phyloP scores from a whole-genome alignment of 2,113 vertebrate genomes.

The Podarcis raffonei region DNA sequence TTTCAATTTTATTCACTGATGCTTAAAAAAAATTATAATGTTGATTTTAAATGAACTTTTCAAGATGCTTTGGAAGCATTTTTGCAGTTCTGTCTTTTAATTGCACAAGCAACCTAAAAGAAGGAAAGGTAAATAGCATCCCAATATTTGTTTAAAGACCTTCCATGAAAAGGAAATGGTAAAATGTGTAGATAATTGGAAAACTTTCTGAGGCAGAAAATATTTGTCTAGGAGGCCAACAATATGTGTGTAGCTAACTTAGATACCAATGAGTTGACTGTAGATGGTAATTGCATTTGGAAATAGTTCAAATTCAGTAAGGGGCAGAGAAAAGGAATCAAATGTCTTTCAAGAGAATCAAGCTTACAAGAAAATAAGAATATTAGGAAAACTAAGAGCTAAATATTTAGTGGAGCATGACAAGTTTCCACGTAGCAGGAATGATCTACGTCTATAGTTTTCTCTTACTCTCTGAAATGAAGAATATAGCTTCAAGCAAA shows the following conservation, averaged over 20 bases:
- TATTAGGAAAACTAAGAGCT: conserved; percentile 10
- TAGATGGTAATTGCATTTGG: conserved; percentile 8
- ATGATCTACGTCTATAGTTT: not conserved
- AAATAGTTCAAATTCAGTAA: conserved; percentile 28
- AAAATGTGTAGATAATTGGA: conserved; percentile 35
- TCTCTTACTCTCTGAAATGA: conserved; percentile 15
- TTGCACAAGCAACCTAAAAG: conserved; percentile 22
- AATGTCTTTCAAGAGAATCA: conserved; percentile 3
- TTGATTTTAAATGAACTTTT: conserved; percentile 25
- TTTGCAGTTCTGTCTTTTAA: conserved; percentile 7
- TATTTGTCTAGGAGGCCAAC: conserved; percentile 7
- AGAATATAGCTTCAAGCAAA: conserved; percentile 8
- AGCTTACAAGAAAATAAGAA: not conserved
- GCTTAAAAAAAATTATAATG: not conserved
- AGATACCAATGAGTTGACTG: conserved; percentile 16
- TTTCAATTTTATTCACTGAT: conserved; percentile 27
- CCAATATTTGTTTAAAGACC: conserved; percentile 27
- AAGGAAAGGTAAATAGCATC: conserved; percentile 25
- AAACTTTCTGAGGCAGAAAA: conserved; percentile 45
- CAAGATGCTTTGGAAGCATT: conserved; percentile 16
- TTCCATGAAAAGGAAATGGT: conserved; percentile 15
- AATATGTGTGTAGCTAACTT: not conserved
- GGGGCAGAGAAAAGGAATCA: conserved; percentile 19
- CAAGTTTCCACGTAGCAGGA: not conserved
- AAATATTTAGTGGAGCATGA: conserved; percentile 21